These are phyloP conservation scores for Trematocara caparti DNA, from an alignment of 2,797 vertebrate genomes.

Conservation along the genomic window DNA sequence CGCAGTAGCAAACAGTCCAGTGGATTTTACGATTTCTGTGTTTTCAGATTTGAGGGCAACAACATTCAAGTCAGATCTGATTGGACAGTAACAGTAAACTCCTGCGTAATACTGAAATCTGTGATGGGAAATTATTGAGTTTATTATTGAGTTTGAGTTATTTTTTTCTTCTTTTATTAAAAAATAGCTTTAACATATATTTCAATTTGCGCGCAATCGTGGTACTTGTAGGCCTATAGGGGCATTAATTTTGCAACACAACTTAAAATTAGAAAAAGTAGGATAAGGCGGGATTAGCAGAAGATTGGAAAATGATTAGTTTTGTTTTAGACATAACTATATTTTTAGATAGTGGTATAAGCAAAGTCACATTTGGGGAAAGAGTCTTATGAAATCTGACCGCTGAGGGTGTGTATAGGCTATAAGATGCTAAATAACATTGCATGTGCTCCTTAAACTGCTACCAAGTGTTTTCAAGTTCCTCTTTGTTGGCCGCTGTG, in stretches of 20 bases:
- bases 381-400: background rate
- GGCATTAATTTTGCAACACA: background rate
- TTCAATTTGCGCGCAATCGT: background rate
- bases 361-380: background rate
- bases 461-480: background rate
- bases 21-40: background rate
- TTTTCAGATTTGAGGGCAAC: background rate
- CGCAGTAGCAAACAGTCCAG: background rate
- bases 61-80: background rate
- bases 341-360: background rate
- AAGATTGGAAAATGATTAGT: background rate
- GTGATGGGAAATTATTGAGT: background rate
- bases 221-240: background rate
- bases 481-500: background rate
- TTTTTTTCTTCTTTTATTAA: background rate
- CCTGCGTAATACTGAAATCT: background rate
- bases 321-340: background rate
- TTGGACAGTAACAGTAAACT: background rate
- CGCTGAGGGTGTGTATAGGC: accelerated
- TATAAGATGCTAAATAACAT: background rate
- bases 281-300: background rate
- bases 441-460: background rate
- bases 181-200: background rate
- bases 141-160: background rate
- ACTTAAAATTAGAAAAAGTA: background rate